Percentiles rank a stretch among this genome's conserved stretches.
Conservation (phyloP, 2,888 invertebrate genomes). For the Drosophila stalkeri region DNA sequence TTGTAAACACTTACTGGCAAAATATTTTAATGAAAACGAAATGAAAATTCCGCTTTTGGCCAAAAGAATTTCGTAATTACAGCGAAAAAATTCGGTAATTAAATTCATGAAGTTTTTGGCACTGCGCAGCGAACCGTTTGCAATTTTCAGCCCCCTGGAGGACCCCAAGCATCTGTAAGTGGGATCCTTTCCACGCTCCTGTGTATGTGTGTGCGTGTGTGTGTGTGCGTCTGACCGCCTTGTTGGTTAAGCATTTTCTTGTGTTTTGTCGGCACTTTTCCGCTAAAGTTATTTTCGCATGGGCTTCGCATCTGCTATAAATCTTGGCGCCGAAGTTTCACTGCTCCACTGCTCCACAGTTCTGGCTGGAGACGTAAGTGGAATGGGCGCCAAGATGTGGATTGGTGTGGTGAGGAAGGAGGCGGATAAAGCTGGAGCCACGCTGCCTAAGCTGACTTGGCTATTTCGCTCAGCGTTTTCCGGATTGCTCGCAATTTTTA, state of each 20-base stretch:
- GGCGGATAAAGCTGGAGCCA: constrained; percentile 25
- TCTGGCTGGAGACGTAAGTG: constrained; percentile 7
- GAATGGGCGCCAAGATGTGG: not conserved
- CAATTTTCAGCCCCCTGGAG: constrained; percentile 43
- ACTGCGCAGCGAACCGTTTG: constrained; percentile 56
- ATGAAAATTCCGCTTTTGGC: constrained; percentile 77
- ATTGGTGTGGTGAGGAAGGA: not conserved
- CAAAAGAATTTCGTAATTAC: constrained; percentile 81
- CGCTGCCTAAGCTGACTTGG: constrained; percentile 59
- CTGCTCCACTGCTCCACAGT: constrained; percentile 33
- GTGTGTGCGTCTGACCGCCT: constrained; percentile 50
- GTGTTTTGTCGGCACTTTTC: constrained; percentile 79
- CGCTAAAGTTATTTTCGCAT: constrained; percentile 78
- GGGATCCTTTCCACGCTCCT: constrained; percentile 24
- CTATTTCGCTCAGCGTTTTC: not conserved
- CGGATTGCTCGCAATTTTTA: constrained; percentile 38
- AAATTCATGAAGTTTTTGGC: constrained; percentile 79
- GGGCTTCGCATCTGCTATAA: constrained; percentile 65
- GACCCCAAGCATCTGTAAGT: constrained; percentile 48
- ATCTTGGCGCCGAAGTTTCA: constrained; percentile 61
- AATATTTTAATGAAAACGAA: constrained; percentile 79
- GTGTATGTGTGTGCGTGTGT: constrained; percentile 28
- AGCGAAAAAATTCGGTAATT: constrained; percentile 78
- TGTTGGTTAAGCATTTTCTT: constrained; percentile 77
- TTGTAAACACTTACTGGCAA: constrained; percentile 73